Evolutionary conservation across 2,797 vertebrate species (phyloP).

Genomic region (Urosaurus nigricauda): DNA sequence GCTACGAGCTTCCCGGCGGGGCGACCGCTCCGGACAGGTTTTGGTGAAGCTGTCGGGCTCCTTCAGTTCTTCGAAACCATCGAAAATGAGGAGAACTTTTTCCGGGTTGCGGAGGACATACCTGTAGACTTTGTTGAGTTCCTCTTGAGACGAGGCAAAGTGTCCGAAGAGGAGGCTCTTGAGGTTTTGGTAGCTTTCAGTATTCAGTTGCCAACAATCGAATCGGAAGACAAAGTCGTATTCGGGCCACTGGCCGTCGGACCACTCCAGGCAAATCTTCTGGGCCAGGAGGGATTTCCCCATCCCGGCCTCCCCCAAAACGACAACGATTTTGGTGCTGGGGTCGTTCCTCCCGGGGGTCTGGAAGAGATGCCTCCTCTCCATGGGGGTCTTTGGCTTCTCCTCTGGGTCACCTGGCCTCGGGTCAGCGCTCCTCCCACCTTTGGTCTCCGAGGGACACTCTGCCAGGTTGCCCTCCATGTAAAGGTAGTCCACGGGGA

Average conservation of each 20-base stretch:
- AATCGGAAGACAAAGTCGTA: conserved; percentile 91
- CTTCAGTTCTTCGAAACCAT: conserved; percentile 86
- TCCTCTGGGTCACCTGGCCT: conserved; percentile 80
- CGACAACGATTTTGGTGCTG: conserved; percentile 79
- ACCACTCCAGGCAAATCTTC: conserved; percentile 89
- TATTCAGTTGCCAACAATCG: conserved; percentile 81
- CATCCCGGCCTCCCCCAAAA: conserved; percentile 88
- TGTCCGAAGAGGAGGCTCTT: conserved; percentile 84
- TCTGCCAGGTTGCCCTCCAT: conserved; percentile 80
- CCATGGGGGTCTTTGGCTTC: conserved; percentile 72
- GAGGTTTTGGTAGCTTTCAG: conserved; percentile 77
- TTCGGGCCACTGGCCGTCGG: conserved; percentile 81
- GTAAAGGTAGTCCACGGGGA: conserved; percentile 79
- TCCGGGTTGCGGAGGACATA: conserved; percentile 82
- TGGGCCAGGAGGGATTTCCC: conserved; percentile 89
- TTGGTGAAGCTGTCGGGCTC: conserved; percentile 79
- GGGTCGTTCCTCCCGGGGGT: conserved; percentile 56
- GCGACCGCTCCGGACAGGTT: conserved; percentile 72
- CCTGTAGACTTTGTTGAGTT: conserved; percentile 77
- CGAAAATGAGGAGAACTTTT: conserved; percentile 89
- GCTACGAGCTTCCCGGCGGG: conserved; percentile 69
- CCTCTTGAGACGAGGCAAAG: conserved; percentile 68
- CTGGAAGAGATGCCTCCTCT: conserved; percentile 79
- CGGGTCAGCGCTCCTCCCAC: conserved; percentile 82
- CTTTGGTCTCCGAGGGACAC: conserved; percentile 76